These are phyloP conservation scores for Phalacrocorax brasilianus DNA, from an alignment of 2,113 vertebrate genomes.

Conservation along the genomic window DNA sequence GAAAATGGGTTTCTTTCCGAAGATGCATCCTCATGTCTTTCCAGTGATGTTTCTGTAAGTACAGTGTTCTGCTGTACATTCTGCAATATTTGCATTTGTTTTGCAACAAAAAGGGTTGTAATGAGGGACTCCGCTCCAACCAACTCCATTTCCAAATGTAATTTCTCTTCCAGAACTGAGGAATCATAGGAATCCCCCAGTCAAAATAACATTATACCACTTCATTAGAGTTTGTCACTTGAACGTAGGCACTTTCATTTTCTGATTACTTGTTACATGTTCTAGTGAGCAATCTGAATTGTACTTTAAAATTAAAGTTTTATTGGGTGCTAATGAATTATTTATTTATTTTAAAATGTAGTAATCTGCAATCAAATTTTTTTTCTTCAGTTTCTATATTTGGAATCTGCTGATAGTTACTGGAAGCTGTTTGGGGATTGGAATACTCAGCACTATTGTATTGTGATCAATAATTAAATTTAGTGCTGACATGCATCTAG, in stretches of 20 bases:
- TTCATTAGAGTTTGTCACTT: conserved; percentile 57
- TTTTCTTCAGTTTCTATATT: conserved; percentile 74
- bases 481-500: conserved; percentile 89
- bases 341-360: conserved; percentile 80
- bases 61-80: neutral
- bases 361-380: conserved; percentile 75
- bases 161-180: conserved; percentile 16
- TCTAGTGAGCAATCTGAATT: conserved; percentile 59
- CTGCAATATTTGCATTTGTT: neutral
- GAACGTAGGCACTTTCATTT: conserved; percentile 35
- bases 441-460: conserved; percentile 92
- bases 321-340: conserved; percentile 76
- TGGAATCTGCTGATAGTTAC: conserved; percentile 88
- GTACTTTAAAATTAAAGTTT: conserved; percentile 72
- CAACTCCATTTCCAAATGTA: neutral
- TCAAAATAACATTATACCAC: neutral
- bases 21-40: neutral
- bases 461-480: conserved; percentile 93
- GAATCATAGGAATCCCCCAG: neutral
- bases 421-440: conserved; percentile 81
- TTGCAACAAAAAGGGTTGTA: neutral
- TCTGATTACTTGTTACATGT: conserved; percentile 35
- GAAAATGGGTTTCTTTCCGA: neutral
- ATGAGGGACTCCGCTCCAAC: neutral
- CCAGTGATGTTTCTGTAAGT: neutral